Conservation (phyloP, 2,113 vertebrate genomes). For the Misgurnus anguillicaudatus region DNA sequence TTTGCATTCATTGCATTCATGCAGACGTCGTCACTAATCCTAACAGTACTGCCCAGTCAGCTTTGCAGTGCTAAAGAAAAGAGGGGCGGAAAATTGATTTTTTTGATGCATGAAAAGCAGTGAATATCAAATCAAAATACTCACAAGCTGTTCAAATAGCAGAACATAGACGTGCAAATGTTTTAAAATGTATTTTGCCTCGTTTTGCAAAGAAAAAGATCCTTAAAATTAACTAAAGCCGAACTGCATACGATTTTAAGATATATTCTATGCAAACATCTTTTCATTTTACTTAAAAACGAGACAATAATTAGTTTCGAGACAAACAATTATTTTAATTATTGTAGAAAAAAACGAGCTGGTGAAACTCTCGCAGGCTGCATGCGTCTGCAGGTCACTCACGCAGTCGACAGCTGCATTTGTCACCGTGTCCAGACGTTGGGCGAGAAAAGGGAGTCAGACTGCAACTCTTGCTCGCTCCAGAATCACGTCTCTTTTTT, state of each 20-base stretch:
- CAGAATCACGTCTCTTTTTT: slow-evolving; percentile 10
- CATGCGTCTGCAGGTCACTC: slow-evolving; percentile 2
- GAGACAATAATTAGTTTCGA: too few relatives aligned
- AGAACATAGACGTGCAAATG: too few relatives aligned
- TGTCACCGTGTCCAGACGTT: slow-evolving; percentile 6
- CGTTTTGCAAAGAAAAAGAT: too few relatives aligned
- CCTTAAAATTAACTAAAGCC: too few relatives aligned
- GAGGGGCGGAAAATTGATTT: background rate
- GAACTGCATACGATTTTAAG: too few relatives aligned
- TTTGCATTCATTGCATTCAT: slow-evolving; percentile 2
- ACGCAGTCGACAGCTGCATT: background rate
- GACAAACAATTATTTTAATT: background rate
- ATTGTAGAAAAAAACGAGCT: background rate
- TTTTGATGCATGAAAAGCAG: background rate
- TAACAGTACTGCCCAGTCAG: background rate
- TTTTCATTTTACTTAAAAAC: background rate
- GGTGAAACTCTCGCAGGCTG: background rate
- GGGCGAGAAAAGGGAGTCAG: background rate
- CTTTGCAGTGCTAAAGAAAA: background rate
- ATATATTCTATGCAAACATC: too few relatives aligned
- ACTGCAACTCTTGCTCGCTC: background rate
- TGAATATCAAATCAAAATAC: background rate
- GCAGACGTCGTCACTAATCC: background rate
- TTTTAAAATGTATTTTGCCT: too few relatives aligned
- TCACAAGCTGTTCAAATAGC: background rate